phyloP scores from a whole-genome alignment of 2,113 vertebrate genomes.

The Ploceus nigricollis region DNA sequence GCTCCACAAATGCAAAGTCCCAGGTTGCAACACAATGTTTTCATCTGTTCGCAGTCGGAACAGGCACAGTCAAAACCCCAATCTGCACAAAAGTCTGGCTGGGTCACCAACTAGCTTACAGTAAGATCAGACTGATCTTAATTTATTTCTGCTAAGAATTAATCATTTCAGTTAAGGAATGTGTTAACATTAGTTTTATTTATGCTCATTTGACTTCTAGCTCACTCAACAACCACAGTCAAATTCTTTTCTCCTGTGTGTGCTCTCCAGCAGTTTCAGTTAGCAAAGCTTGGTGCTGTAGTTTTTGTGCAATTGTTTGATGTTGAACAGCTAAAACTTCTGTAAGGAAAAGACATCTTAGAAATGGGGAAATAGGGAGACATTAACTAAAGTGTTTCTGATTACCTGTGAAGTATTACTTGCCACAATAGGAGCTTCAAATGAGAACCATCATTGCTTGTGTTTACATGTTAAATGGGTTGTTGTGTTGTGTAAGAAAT shows the following conservation, averaged over 20 bases:
- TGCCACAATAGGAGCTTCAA: neutral
- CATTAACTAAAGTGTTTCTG: conserved; percentile 23
- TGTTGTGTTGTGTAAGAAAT: neutral
- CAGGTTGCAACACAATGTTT: conserved; percentile 91
- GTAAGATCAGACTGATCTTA: conserved; percentile 34
- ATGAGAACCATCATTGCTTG: neutral
- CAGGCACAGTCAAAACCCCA: conserved; percentile 96
- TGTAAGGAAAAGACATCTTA: neutral
- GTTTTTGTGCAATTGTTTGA: conserved; percentile 10
- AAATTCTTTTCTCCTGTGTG: neutral
- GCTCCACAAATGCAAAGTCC: conserved; percentile 93
- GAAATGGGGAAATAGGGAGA: neutral
- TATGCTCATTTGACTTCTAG: neutral
- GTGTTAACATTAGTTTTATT: conserved; percentile 41
- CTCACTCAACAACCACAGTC: neutral
- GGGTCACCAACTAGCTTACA: conserved; percentile 62
- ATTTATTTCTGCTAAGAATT: neutral
- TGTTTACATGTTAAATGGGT: conserved; percentile 58
- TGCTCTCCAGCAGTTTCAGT: conserved; percentile 17
- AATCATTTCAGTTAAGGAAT: conserved; percentile 58
- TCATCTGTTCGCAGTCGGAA: conserved; percentile 96
- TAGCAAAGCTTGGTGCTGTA: conserved; percentile 23
- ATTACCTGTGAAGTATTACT: conserved; percentile 46
- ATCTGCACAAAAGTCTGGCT: conserved; percentile 89
- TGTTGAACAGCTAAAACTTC: neutral